Percentiles rank a stretch among this genome's conserved stretches.
Evolutionary conservation across 2,113 vertebrate species (phyloP).

Genomic region (Triplophysa siluroides): DNA sequence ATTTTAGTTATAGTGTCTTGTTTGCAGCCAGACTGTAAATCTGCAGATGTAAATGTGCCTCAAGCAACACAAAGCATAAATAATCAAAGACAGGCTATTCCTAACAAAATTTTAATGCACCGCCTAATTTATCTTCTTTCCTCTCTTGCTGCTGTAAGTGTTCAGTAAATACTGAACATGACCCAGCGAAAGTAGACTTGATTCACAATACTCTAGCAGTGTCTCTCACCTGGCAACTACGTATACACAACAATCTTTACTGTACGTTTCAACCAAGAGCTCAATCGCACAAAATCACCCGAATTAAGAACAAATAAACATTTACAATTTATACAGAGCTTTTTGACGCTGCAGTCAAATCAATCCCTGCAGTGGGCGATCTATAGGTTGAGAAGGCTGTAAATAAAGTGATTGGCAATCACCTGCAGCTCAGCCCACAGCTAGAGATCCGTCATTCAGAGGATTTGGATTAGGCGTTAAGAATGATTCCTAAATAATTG

Average conservation of each 20-base stretch:
- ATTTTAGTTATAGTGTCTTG: slow-evolving; percentile 58
- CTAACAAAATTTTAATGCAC: slow-evolving; percentile 55
- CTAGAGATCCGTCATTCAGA: slow-evolving; percentile 11
- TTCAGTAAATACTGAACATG: slow-evolving; percentile 31
- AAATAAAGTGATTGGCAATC: slow-evolving; percentile 34
- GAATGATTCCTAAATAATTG: background rate
- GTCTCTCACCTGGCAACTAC: background rate
- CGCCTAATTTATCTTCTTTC: slow-evolving; percentile 39
- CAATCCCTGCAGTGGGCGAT: slow-evolving; percentile 13
- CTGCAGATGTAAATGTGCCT: slow-evolving; percentile 59
- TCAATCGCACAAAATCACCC: background rate
- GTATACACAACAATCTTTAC: background rate
- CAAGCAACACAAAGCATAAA: slow-evolving; percentile 60
- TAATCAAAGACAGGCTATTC: slow-evolving; percentile 54
- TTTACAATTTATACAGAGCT: slow-evolving; percentile 1
- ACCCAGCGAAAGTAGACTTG: slow-evolving; percentile 6
- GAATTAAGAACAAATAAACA: slow-evolving; percentile 17
- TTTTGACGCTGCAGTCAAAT: slow-evolving; percentile 21
- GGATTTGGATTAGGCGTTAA: slow-evolving; percentile 16
- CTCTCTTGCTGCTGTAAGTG: slow-evolving; percentile 27
- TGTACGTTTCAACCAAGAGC: slow-evolving; percentile 6
- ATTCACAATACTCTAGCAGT: slow-evolving; percentile 1
- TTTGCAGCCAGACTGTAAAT: slow-evolving; percentile 58
- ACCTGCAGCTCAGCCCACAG: slow-evolving; percentile 29
- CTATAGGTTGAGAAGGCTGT: slow-evolving; percentile 21